These are phyloP conservation scores for Protonibea diacanthus DNA, from an alignment of 2,797 vertebrate genomes.

Conservation along the genomic window DNA sequence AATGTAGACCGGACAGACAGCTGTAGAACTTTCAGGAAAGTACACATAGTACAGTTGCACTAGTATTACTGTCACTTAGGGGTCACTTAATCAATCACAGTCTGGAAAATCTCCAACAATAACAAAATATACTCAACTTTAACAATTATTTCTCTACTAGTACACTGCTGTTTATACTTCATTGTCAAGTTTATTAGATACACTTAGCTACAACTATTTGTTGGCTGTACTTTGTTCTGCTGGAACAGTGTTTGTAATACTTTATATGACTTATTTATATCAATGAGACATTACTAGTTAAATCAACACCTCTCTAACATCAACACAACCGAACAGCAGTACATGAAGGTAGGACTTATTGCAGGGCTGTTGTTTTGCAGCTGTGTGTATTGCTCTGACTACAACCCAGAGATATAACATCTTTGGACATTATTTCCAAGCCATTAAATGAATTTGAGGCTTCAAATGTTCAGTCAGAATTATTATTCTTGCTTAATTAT, in stretches of 20 bases:
- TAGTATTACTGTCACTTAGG: background rate
- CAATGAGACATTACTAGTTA: background rate
- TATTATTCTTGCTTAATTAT: background rate
- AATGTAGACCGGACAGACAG: background rate
- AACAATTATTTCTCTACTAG: background rate
- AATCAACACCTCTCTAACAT: background rate
- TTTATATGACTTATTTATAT: background rate
- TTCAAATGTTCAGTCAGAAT: background rate
- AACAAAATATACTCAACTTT: background rate
- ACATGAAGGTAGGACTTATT: background rate
- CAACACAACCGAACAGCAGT: background rate
- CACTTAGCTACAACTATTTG: too few relatives aligned
- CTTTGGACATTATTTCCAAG: slow-evolving; percentile 11
- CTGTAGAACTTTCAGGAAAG: background rate
- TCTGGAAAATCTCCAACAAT: background rate
- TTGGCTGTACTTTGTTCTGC: background rate
- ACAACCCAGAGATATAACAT: background rate
- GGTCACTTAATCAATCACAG: background rate
- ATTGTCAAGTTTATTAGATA: background rate
- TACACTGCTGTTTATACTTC: background rate
- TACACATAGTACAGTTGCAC: background rate
- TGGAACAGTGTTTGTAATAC: background rate
- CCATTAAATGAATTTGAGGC: background rate
- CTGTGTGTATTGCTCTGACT: background rate
- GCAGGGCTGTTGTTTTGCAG: background rate